Conservation (phyloP, 1,140 invertebrate genomes). For the Leptopilina boulardi region DNA sequence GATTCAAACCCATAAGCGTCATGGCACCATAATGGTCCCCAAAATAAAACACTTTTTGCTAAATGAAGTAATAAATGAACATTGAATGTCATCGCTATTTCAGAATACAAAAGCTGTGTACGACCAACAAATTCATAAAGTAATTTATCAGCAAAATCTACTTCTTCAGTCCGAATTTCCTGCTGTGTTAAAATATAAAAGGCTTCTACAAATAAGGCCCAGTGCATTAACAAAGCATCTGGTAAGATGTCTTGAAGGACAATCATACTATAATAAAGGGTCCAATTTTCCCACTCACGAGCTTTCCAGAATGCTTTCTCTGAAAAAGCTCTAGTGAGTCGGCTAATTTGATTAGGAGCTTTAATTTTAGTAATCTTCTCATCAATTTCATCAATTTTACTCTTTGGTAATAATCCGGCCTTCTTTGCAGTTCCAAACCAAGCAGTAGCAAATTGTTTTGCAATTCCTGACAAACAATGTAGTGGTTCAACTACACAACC, state of each 20-base stretch:
- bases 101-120: not conserved
- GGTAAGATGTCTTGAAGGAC: slow-evolving; percentile 20
- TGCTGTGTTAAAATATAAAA: not conserved
- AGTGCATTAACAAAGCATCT: slow-evolving; percentile 37
- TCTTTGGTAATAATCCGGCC: too few relatives aligned
- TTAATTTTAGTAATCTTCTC: slow-evolving; percentile 31
- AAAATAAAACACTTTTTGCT: slow-evolving; percentile 41
- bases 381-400: not conserved
- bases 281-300: too few relatives aligned
- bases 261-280: slow-evolving; percentile 34
- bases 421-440: slow-evolving; percentile 7
- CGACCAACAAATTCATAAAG: slow-evolving; percentile 30
- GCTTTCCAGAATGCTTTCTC: too few relatives aligned
- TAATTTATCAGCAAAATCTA: slow-evolving; percentile 1
- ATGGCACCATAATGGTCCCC: slow-evolving; percentile 44
- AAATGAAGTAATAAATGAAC: slow-evolving; percentile 48
- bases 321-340: slow-evolving; percentile 39
- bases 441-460: too few relatives aligned
- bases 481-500: slow-evolving; percentile 41
- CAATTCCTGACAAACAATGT: slow-evolving; percentile 29
- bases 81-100: slow-evolving; percentile 45
- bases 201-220: slow-evolving; percentile 31
- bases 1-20: slow-evolving; percentile 45
- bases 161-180: not conserved
- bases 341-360: slow-evolving; percentile 40